These are phyloP conservation scores for Seira sanloemensis DNA, from an alignment of 2,888 invertebrate species.

Conservation along the genomic window DNA sequence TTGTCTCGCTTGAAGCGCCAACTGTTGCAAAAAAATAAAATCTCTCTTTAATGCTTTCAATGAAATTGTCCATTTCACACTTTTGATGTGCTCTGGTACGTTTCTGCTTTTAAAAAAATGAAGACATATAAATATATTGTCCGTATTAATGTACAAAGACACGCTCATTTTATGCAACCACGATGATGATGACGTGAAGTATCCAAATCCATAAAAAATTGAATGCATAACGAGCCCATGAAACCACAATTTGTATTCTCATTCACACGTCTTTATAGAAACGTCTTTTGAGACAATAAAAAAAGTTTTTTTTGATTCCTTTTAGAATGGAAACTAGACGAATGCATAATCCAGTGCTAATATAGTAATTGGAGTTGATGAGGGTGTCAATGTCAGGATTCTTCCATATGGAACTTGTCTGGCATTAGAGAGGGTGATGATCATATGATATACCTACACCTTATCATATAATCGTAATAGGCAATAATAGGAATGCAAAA, in stretches of 20 bases:
- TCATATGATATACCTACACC: no score
- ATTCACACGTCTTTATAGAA: not conserved
- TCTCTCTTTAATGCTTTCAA: not conserved
- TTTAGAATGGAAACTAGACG: not conserved
- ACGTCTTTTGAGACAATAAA: not conserved
- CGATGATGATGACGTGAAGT: no score
- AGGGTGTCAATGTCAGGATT: conserved; percentile 57
- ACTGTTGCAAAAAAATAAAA: not conserved
- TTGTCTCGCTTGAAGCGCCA: not conserved
- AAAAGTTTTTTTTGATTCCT: no score
- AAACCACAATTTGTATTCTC: not conserved
- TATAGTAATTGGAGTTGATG: conserved; percentile 22
- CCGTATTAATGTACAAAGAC: no score
- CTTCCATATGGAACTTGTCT: not conserved
- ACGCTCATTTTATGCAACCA: no score
- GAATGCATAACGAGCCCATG: not conserved
- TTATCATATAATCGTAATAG: conserved; percentile 10
- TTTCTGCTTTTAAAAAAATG: no score
- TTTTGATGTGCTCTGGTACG: not conserved
- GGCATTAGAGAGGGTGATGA: not conserved
- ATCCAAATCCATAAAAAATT: not conserved
- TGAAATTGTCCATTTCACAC: conserved; percentile 7
- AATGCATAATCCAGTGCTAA: not conserved
- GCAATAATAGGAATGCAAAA: conserved; percentile 42
- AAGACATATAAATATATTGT: no score